phyloP scores from a whole-genome alignment of 2,888 invertebrate species.

The Acleris laterana region DNA sequence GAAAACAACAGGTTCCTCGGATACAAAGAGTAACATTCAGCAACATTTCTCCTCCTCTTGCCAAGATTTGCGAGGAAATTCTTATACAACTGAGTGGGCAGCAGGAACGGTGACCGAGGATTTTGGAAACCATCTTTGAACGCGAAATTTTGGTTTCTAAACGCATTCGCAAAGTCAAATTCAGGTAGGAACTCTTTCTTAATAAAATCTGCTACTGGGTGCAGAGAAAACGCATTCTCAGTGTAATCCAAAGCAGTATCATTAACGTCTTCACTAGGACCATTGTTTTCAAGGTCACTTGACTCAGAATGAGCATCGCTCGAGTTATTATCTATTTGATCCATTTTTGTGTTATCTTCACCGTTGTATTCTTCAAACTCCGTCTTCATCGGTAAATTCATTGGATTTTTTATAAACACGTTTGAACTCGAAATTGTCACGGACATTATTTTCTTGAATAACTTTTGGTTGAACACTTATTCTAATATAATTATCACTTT shows the following conservation, averaged over 20 bases:
- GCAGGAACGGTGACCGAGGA: constrained; percentile 82
- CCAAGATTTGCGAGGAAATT: constrained; percentile 88
- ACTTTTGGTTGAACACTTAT: constrained; percentile 39
- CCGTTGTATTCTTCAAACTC: constrained; percentile 71
- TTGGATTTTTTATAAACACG: constrained; percentile 70
- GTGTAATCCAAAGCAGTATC: constrained; percentile 70
- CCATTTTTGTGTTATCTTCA: constrained; percentile 61
- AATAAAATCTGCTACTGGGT: constrained; percentile 78
- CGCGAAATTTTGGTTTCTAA: constrained; percentile 69
- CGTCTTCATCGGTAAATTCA: constrained; percentile 76
- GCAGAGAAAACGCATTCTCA: constrained; percentile 67
- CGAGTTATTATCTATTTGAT: constrained; percentile 69
- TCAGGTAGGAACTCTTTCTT: constrained; percentile 81
- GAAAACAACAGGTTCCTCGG: constrained; percentile 84
- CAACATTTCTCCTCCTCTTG: constrained; percentile 74
- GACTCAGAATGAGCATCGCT: constrained; percentile 74
- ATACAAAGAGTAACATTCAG: constrained; percentile 78
- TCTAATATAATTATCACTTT: constrained; percentile 40
- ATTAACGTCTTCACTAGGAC: constrained; percentile 60
- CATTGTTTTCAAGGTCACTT: constrained; percentile 75
- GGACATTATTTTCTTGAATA: constrained; percentile 65
- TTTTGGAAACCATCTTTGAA: constrained; percentile 75
- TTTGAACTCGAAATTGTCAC: constrained; percentile 72
- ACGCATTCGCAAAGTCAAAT: constrained; percentile 73
- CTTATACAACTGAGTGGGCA: constrained; percentile 92